A percentile compares a stretch with the other conserved stretches of the same genome.
Conservation (phyloP, 2,797 vertebrate genomes). For the Poeciliopsis paucimaculata region DNA sequence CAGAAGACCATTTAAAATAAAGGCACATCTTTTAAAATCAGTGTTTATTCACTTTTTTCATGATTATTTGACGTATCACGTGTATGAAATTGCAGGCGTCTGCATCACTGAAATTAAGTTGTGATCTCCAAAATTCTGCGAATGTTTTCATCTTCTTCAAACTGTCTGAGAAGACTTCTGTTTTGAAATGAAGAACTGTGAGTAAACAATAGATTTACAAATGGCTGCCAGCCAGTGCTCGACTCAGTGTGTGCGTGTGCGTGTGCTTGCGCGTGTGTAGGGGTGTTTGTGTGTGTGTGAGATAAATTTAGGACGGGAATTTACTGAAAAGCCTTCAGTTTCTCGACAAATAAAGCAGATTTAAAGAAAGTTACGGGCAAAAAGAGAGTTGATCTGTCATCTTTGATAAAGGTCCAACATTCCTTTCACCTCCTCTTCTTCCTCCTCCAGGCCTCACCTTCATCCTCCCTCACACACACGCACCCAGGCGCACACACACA, state of each 20-base stretch:
- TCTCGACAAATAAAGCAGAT: constrained; percentile 66
- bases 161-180: constrained; percentile 41
- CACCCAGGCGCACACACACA: constrained; percentile 32
- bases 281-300: neutral
- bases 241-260: neutral
- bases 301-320: constrained; percentile 48
- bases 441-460: constrained; percentile 10
- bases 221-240: constrained; percentile 59
- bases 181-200: constrained; percentile 60
- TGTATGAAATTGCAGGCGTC: neutral
- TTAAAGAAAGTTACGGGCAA: constrained; percentile 52
- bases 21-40: neutral
- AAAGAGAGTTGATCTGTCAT: constrained; percentile 31
- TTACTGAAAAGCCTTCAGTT: constrained; percentile 58
- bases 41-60: neutral
- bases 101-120: neutral
- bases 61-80: neutral
- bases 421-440: neutral
- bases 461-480: constrained; percentile 25
- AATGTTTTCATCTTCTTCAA: constrained; percentile 29
- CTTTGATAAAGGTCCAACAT: constrained; percentile 17
- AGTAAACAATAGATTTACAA: constrained; percentile 71
- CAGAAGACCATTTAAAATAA: neutral
- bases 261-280: neutral
- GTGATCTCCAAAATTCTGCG: constrained; percentile 20